Evolutionary conservation across 2,888 invertebrate genomes (phyloP), one percentile per base, ranked within the genome.

Genomic region (Netelia inedita): DNA sequence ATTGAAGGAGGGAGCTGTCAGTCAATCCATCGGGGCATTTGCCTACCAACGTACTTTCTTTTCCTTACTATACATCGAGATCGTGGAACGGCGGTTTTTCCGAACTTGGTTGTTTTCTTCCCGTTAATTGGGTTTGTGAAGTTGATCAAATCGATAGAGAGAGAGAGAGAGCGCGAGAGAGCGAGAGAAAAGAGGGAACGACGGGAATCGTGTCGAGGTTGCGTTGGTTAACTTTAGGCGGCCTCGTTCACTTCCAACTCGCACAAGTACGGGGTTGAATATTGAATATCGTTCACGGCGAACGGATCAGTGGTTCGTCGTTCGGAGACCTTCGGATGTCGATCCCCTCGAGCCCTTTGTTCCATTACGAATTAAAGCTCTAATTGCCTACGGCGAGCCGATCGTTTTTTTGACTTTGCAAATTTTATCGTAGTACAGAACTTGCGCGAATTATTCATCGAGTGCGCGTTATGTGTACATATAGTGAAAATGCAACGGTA

Each of bases 1-100:
- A 61, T 71, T 68, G 74, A 72, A 81, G 84, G 87, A 85, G 87
- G 85, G 87, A 87, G 85, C 88, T 87, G 88, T 87, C 87, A 87
- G 86, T 85, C 83, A 68, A 57, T 81, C 75, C 55, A 76, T 43
- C 61, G 63, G 35, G 59, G 55, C 43, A 76, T 79, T 69, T 83
- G 35, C 35, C 63, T 68, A 19, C 57, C 72, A 72, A 72, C 79
- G 63, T 79, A 53, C 53, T 76, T 78, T 82, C 69, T 85, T 78
- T 73, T 59, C 72, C 46, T 69, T 16, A 19, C 50, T 19, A n/a
- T 16, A n/a, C 19, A 19, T 19, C 57, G 19, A 6, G 1, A n/a
- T n/a, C 6, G 53, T n/a, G 57, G 9, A 5, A 57, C 57, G 10
- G 57, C 46, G 46, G 28, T 43, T 79, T 35, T 65, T 79, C 53